phyloP scores from a whole-genome alignment of 2,888 invertebrate genomes.

The Eupithecia insigniata region DNA sequence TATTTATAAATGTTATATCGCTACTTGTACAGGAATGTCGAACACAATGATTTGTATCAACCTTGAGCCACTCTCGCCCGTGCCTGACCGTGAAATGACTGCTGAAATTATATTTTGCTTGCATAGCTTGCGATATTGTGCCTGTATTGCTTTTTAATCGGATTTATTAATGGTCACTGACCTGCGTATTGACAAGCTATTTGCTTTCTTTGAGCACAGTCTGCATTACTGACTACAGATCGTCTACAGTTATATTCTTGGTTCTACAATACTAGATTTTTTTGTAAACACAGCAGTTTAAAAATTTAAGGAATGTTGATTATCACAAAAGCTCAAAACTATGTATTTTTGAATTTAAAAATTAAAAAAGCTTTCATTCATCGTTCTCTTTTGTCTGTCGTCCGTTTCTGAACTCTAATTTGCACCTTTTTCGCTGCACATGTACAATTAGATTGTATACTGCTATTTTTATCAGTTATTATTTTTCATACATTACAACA shows the following conservation, averaged over 20 bases:
- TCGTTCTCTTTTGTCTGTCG: background rate
- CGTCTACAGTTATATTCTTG: background rate
- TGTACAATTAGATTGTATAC: background rate
- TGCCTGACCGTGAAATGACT: slow-evolving; percentile 47
- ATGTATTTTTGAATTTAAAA: background rate
- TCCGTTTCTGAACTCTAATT: background rate
- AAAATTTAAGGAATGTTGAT: too few species aligned
- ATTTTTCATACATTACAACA: too few species aligned
- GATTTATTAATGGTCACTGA: slow-evolving; percentile 19
- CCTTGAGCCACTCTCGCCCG: slow-evolving; percentile 26
- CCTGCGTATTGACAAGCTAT: background rate
- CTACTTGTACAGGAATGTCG: background rate
- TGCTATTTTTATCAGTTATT: too few species aligned
- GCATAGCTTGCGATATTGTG: slow-evolving; percentile 16
- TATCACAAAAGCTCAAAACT: background rate
- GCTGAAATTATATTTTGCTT: slow-evolving; percentile 44
- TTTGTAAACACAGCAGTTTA: background rate
- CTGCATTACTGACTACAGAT: background rate
- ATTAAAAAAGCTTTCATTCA: background rate
- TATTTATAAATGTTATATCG: slow-evolving; percentile 2
- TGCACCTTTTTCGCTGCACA: background rate
- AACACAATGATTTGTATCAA: slow-evolving; percentile 17
- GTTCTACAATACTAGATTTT: background rate
- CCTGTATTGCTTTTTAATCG: slow-evolving; percentile 18
- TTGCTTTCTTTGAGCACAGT: background rate